These are phyloP conservation scores for Formica selysi DNA, from an alignment of 1,140 invertebrate genomes.

Conservation along the genomic window DNA sequence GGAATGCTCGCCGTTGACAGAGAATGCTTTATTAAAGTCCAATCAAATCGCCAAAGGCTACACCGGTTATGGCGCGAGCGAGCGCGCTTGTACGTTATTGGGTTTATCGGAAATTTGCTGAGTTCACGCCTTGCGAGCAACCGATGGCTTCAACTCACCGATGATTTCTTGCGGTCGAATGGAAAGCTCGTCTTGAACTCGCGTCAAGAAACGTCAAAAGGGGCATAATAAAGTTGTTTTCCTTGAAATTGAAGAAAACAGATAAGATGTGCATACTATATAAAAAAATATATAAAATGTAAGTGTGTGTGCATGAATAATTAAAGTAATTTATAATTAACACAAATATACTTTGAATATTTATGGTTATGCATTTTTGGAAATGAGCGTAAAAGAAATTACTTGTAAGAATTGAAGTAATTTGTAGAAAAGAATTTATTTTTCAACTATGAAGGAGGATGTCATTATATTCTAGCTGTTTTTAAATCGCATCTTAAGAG, in stretches of 20 bases:
- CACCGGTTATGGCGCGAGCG: slow-evolving; percentile 66
- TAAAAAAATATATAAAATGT: not conserved
- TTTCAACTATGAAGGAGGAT: not conserved
- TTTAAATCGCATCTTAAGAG: slow-evolving; percentile 19
- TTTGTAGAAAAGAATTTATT: not conserved
- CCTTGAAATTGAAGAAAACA: not conserved
- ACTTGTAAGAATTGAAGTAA: too few species aligned
- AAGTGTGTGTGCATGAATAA: not conserved
- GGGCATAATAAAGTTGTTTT: not conserved
- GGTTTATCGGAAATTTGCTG: slow-evolving; percentile 73
- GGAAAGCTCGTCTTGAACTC: slow-evolving; percentile 51
- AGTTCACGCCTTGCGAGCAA: slow-evolving; percentile 63
- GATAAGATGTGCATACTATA: not conserved
- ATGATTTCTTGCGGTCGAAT: slow-evolving; percentile 46
- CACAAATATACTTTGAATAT: not conserved
- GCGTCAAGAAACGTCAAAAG: not conserved
- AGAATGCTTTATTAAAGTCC: slow-evolving; percentile 72
- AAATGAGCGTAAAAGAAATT: not conserved
- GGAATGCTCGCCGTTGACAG: slow-evolving; percentile 63
- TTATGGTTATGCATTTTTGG: not conserved
- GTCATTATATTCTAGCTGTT: slow-evolving; percentile 18
- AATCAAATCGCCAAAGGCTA: slow-evolving; percentile 69
- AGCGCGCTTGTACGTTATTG: slow-evolving; percentile 66
- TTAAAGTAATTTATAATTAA: not conserved
- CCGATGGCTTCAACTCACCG: slow-evolving; percentile 35